Conservation (phyloP, 2,888 invertebrate genomes). For the Scaptomyza tumidula region DNA sequence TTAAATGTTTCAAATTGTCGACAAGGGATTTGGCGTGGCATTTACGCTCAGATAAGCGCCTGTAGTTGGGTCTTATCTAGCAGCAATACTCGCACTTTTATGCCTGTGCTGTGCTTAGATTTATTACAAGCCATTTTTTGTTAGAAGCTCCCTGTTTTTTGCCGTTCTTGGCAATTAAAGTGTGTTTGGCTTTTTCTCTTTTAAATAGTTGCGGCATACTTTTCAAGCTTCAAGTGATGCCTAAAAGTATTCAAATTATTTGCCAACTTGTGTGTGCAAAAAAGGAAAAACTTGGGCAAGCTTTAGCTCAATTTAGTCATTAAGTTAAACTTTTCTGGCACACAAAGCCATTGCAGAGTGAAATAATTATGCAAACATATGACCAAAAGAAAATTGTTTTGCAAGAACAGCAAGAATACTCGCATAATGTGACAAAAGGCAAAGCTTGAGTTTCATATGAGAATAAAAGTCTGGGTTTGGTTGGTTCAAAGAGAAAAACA, state of each 20-base stretch:
- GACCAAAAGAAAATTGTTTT: slow-evolving; percentile 35
- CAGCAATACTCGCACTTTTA: slow-evolving; percentile 60
- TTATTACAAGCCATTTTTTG: slow-evolving; percentile 69
- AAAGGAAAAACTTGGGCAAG: slow-evolving; percentile 52
- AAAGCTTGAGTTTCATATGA: slow-evolving; percentile 42
- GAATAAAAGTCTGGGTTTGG: slow-evolving; percentile 21
- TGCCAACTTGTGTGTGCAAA: slow-evolving; percentile 54
- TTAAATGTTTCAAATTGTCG: slow-evolving; percentile 83
- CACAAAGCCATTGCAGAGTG: slow-evolving; percentile 32
- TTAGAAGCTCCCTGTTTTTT: neutral
- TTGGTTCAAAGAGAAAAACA: slow-evolving; percentile 8
- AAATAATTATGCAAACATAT: slow-evolving; percentile 63
- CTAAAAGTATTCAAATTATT: slow-evolving; percentile 73
- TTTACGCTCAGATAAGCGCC: slow-evolving; percentile 78
- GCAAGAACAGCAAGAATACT: slow-evolving; percentile 37
- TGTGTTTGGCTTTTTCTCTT: slow-evolving; percentile 29
- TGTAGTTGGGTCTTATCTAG: slow-evolving; percentile 76
- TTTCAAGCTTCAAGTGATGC: slow-evolving; percentile 35
- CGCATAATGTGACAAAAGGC: slow-evolving; percentile 42
- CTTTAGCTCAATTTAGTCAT: slow-evolving; percentile 67
- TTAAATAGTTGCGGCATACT: slow-evolving; percentile 66
- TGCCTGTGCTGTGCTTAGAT: slow-evolving; percentile 52
- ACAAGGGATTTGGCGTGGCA: slow-evolving; percentile 80
- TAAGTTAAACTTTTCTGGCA: slow-evolving; percentile 52
- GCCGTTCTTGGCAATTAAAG: slow-evolving; percentile 64